phyloP scores from a whole-genome alignment of 2,888 invertebrate genomes.

The Yponomeuta sedellus region DNA sequence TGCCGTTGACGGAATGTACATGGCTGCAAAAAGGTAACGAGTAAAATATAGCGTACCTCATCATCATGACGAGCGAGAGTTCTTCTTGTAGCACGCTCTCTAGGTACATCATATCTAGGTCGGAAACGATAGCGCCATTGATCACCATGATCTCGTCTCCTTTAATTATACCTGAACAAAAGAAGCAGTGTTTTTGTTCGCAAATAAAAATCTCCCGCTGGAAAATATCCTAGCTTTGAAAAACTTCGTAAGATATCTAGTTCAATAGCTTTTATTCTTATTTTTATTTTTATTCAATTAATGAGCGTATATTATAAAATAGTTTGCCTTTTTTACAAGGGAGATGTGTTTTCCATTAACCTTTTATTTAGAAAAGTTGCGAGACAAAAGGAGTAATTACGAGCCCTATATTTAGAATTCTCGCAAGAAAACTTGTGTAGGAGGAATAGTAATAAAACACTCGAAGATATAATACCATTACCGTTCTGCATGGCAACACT shows the following conservation, averaged over 20 bases:
- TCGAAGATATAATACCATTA: constrained; percentile 38
- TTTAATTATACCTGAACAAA: constrained; percentile 90
- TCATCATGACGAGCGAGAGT: constrained; percentile 96
- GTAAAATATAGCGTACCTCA: constrained; percentile 77
- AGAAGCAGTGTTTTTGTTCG: constrained; percentile 13
- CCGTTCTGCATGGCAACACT: constrained; percentile 98
- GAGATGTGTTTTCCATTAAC: background rate
- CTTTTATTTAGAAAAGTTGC: background rate
- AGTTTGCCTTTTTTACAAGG: too few relatives aligned
- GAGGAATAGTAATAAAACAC: background rate
- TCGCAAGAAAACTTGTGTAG: background rate
- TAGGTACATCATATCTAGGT: constrained; percentile 99
- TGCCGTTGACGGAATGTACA: background rate
- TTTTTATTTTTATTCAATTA: too few relatives aligned
- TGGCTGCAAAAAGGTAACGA: constrained; percentile 4
- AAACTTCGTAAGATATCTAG: background rate
- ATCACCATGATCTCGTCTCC: constrained; percentile 99
- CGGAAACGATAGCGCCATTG: constrained; percentile 97
- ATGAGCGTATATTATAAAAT: too few relatives aligned
- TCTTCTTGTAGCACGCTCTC: constrained; percentile 97
- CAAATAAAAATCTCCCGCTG: background rate
- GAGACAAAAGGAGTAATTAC: background rate
- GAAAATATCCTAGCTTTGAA: constrained; percentile 2
- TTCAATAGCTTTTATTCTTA: too few relatives aligned
- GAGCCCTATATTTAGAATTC: background rate